phyloP scores from a whole-genome alignment of 1,140 invertebrate genomes.

The Penaeus indicus region DNA sequence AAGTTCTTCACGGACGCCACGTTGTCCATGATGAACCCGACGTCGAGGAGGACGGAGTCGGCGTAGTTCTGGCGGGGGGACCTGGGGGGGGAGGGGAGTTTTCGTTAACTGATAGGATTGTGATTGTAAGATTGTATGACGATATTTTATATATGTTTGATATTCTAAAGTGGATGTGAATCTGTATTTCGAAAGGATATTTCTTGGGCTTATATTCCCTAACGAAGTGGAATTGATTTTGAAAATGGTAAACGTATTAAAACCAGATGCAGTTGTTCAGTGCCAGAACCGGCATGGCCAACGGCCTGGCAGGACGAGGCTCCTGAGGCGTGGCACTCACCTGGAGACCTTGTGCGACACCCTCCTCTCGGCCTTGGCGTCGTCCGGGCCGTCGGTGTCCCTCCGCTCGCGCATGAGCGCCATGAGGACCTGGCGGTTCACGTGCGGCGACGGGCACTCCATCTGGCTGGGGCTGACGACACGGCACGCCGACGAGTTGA shows the following conservation, averaged over 20 bases:
- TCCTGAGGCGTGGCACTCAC: conserved; percentile 68
- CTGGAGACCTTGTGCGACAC: conserved; percentile 73
- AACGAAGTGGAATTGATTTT: too few relatives aligned
- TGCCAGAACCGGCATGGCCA: too few relatives aligned
- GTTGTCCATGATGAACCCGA: conserved; percentile 97
- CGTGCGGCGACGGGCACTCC: conserved; percentile 72
- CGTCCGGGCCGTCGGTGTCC: conserved; percentile 66
- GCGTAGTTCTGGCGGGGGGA: conserved; percentile 65
- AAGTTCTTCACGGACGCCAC: conserved; percentile 87
- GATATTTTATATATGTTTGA: neutral
- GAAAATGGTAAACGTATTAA: too few relatives aligned
- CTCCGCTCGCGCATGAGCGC: conserved; percentile 59
- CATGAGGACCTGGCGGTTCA: conserved; percentile 66
- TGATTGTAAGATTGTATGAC: neutral
- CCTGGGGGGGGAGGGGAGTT: conserved; percentile 2
- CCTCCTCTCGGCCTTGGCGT: conserved; percentile 70
- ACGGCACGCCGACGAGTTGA: conserved; percentile 69
- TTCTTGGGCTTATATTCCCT: too few relatives aligned
- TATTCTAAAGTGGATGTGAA: neutral
- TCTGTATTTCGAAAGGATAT: too few relatives aligned
- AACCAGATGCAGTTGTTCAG: too few relatives aligned
- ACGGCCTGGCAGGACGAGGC: too few relatives aligned
- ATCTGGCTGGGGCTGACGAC: conserved; percentile 71
- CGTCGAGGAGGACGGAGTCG: conserved; percentile 70
- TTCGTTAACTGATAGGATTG: neutral